These are phyloP conservation scores for Odontophorus gujanensis DNA, from an alignment of 2,113 vertebrate species.

Conservation along the genomic window DNA sequence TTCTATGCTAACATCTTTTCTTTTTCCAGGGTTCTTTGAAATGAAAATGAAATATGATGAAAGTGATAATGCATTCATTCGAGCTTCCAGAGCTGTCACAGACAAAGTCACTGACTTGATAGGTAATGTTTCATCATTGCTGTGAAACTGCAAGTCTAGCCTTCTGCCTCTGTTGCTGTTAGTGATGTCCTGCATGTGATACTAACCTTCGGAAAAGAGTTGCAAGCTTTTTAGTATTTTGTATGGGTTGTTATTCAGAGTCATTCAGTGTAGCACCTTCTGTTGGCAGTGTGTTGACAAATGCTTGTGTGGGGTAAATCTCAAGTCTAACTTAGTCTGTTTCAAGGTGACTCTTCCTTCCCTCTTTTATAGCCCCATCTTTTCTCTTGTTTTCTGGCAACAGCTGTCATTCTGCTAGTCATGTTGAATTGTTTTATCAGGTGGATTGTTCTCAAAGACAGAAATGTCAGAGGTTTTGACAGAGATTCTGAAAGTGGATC, in stretches of 20 bases:
- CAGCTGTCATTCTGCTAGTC: fast-evolving
- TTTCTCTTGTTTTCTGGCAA: neutral
- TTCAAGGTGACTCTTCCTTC: neutral
- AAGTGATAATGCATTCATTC: conserved; percentile 91
- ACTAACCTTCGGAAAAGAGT: neutral
- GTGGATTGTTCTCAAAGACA: conserved; percentile 95
- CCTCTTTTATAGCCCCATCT: neutral
- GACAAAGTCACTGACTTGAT: conserved; percentile 92
- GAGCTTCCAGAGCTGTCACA: conserved; percentile 90
- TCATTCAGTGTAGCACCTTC: neutral
- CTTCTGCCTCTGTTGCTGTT: neutral
- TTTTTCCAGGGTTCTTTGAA: conserved; percentile 90
- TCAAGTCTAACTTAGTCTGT: neutral
- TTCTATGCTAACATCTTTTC: neutral
- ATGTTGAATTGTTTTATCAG: conserved; percentile 59
- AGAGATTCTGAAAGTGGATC: conserved; percentile 92
- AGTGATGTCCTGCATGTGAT: neutral
- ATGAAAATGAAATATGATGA: conserved; percentile 99
- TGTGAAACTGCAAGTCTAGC: neutral
- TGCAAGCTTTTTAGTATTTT: neutral
- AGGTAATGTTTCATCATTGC: conserved; percentile 74
- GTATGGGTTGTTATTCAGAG: neutral
- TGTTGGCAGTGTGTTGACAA: fast-evolving
- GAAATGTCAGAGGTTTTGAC: conserved; percentile 97
- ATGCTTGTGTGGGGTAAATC: neutral